Conservation (phyloP, 2,113 vertebrate genomes). For the Atractosteus spatula region DNA sequence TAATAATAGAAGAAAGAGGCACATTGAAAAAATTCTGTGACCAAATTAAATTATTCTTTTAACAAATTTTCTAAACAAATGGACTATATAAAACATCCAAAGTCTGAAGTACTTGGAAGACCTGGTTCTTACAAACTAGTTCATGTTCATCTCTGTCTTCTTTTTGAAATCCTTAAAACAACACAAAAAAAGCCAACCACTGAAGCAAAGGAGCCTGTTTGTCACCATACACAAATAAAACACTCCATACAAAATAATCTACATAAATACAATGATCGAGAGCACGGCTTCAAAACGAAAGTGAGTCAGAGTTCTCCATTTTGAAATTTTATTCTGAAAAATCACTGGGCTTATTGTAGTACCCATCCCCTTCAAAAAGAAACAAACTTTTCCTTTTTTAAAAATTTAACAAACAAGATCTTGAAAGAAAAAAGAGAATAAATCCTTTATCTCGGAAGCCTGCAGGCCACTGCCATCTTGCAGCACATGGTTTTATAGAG, state of each 20-base stretch:
- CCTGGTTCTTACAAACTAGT: too few species aligned
- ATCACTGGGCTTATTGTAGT: too few species aligned
- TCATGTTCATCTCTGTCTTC: too few species aligned
- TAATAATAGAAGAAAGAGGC: too few species aligned
- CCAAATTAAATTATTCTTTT: too few species aligned
- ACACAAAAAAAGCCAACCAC: too few species aligned
- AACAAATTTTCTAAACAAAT: too few species aligned
- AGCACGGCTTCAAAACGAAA: not conserved
- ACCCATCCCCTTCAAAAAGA: not conserved
- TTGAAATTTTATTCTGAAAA: not conserved
- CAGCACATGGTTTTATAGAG: constrained; percentile 3
- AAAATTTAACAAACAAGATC: not conserved
- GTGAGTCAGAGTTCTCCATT: not conserved
- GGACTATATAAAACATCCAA: too few species aligned
- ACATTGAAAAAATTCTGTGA: too few species aligned
- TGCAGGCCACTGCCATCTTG: constrained; percentile 19
- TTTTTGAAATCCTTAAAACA: too few species aligned
- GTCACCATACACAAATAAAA: not conserved
- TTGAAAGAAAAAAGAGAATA: not conserved
- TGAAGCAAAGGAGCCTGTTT: too few species aligned
- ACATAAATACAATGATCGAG: not conserved
- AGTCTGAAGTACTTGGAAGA: too few species aligned
- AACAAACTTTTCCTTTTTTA: not conserved
- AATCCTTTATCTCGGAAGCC: constrained; percentile 17
- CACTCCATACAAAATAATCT: not conserved